Percentiles rank a stretch among this genome's conserved stretches.
phyloP scores from a whole-genome alignment of 2,113 vertebrate species.

The Dipodomys merriami region DNA sequence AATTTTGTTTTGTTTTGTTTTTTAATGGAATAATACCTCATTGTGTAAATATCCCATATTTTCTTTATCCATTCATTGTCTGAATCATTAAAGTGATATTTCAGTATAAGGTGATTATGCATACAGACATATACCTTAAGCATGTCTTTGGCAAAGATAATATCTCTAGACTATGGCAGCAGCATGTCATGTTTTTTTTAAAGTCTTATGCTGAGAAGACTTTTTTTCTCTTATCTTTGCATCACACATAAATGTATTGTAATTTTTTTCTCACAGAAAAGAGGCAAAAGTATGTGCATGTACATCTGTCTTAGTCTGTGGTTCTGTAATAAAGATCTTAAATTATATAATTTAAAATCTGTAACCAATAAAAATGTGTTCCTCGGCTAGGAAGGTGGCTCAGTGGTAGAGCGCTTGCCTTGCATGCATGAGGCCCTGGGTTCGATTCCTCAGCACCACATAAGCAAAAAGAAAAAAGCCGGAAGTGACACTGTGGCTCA shows the following conservation, averaged over 20 bases:
- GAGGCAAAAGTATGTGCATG: background rate
- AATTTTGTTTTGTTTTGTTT: no score
- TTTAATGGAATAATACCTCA: no score
- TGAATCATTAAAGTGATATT: background rate
- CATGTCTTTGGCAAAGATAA: background rate
- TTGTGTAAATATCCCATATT: no score
- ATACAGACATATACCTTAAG: conserved; percentile 10
- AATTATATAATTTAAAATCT: background rate
- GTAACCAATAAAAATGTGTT: background rate
- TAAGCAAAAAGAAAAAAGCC: no score
- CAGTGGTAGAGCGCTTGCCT: no score
- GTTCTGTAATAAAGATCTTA: background rate
- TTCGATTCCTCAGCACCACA: no score
- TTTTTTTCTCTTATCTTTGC: conserved; percentile 3
- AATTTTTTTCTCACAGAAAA: background rate
- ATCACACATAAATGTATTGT: background rate
- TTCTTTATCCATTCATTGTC: no score
- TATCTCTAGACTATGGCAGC: background rate
- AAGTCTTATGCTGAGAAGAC: background rate
- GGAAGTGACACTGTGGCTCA: no score
- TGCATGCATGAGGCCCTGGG: no score
- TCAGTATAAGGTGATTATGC: background rate
- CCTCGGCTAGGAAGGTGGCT: no score
- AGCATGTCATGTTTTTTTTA: conserved; percentile 3
- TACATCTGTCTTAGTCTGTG: background rate